phyloP scores from a whole-genome alignment of 2,113 vertebrate genomes.

The Oriolus oriolus region DNA sequence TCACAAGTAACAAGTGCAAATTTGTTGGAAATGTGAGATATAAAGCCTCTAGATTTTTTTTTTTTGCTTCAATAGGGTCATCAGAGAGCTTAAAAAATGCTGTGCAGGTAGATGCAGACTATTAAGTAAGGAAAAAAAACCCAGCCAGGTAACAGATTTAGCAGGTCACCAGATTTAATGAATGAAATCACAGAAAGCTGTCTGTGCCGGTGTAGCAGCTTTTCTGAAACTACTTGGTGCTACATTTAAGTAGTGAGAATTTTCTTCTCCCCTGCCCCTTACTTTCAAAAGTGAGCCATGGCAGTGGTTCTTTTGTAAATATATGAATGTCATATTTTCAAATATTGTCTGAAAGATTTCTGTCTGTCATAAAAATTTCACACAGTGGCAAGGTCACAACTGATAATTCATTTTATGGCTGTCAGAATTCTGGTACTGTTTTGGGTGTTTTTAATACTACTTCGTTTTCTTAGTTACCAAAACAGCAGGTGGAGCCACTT shows the following conservation, averaged over 20 bases:
- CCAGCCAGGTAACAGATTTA: background rate
- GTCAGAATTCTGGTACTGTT: background rate
- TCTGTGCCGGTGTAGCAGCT: background rate
- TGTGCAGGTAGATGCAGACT: background rate
- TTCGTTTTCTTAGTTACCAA: background rate
- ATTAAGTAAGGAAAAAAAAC: background rate
- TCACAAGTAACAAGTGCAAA: background rate
- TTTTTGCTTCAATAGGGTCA: background rate
- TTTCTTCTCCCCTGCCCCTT: background rate
- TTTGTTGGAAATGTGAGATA: background rate
- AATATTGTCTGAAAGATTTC: background rate
- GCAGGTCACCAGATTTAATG: background rate
- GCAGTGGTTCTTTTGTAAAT: background rate
- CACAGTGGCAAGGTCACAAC: background rate
- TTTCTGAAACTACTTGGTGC: background rate
- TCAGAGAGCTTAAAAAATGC: background rate
- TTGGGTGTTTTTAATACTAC: background rate
- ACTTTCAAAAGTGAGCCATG: background rate
- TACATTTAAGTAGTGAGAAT: background rate
- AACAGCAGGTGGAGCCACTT: conserved; percentile 65
- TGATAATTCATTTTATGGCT: background rate
- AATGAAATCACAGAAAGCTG: background rate
- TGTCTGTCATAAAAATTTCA: background rate
- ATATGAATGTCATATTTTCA: background rate
- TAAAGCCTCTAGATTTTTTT: background rate